Evolutionary conservation across 2,797 vertebrate species (phyloP).

Genomic region (Gymnothorax reevesii): DNA sequence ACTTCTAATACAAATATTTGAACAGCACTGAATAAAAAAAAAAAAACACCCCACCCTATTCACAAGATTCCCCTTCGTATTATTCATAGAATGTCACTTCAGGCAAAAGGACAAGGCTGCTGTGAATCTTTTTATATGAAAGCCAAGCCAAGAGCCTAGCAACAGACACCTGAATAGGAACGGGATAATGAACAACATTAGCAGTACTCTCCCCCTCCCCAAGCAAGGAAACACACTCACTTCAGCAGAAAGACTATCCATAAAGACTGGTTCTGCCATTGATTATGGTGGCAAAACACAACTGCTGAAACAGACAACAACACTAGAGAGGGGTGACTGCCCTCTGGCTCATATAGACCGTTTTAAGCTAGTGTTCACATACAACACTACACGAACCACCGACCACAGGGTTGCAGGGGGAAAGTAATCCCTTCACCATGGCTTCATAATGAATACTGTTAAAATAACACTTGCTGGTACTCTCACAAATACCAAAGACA

Average conservation of each 20-base stretch:
- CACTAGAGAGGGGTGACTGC: conserved; percentile 27
- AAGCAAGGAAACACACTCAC: neutral
- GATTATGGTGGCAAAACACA: conserved; percentile 30
- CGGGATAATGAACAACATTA: neutral
- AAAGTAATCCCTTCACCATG: neutral
- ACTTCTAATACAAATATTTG: conserved; percentile 70
- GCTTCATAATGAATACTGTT: neutral
- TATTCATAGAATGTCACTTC: conserved; percentile 31
- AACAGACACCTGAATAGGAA: conserved; percentile 28
- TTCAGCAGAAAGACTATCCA: neutral
- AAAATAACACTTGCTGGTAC: neutral
- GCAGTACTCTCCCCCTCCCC: neutral
- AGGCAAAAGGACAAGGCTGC: conserved; percentile 13
- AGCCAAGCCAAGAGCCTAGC: conserved; percentile 39
- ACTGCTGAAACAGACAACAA: conserved; percentile 36
- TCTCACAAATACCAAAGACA: no score
- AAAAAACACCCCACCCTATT: conserved; percentile 52
- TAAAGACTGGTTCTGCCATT: neutral
- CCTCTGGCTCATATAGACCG: conserved; percentile 19
- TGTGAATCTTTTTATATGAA: conserved; percentile 16
- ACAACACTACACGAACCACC: neutral
- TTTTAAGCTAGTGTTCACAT: neutral
- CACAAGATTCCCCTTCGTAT: conserved; percentile 44
- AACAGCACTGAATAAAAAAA: conserved; percentile 36
- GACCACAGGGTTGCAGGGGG: neutral